phyloP scores from a whole-genome alignment of 2,797 vertebrate species.

The Labeo calbasu region DNA sequence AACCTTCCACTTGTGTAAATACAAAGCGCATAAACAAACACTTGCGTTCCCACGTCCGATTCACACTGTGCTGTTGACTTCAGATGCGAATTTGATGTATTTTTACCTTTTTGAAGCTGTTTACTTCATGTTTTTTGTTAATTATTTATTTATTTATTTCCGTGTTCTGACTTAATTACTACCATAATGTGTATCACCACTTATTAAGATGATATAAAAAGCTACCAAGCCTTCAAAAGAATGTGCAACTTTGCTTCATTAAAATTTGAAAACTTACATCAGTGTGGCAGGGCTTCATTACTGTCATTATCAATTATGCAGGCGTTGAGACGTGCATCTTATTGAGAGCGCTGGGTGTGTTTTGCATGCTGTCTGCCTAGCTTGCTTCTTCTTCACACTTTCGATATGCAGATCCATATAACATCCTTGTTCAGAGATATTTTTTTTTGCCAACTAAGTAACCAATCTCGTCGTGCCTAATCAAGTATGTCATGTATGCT shows the following conservation, averaged over 20 bases:
- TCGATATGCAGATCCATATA: conserved; percentile 51
- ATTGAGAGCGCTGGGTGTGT: conserved; percentile 47
- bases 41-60: not conserved
- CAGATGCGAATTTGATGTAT: not conserved
- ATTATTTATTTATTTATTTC: conserved; percentile 34
- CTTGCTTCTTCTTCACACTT: conserved; percentile 63
- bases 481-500: conserved; percentile 73
- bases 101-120: conserved; percentile 19
- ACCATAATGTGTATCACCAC: conserved; percentile 33
- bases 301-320: conserved; percentile 50
- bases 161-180: conserved; percentile 39
- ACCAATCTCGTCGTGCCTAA: conserved; percentile 69
- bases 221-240: conserved; percentile 40
- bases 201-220: conserved; percentile 52
- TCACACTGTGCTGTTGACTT: not conserved
- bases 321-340: conserved; percentile 31
- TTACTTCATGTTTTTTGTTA: conserved; percentile 21
- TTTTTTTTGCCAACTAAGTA: conserved; percentile 72
- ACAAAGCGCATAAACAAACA: conserved; percentile 1
- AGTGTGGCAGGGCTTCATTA: conserved; percentile 37
- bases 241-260: conserved; percentile 49
- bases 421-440: conserved; percentile 67
- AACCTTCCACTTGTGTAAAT: conserved; percentile 23
- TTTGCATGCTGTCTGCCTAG: conserved; percentile 65
- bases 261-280: conserved; percentile 46